A percentile compares a stretch with the other conserved stretches of the same genome.
Conservation (phyloP, 2,797 vertebrate species). For the Ambastaia sidthimunki region DNA sequence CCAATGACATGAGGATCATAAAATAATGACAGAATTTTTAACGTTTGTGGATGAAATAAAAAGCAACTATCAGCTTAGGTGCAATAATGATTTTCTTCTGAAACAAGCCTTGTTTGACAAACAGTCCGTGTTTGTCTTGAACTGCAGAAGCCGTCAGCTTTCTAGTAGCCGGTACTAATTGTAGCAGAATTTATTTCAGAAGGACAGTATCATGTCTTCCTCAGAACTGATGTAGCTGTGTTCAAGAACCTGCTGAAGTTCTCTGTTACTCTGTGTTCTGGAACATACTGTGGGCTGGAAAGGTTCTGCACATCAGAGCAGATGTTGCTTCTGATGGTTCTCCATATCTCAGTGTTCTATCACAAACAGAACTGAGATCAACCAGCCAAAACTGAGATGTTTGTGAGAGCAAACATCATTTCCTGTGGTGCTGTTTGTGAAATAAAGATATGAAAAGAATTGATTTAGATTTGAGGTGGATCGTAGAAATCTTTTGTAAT, state of each 20-base stretch:
- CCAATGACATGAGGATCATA: too few species aligned
- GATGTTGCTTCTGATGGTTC: constrained; percentile 33
- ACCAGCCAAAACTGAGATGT: too few species aligned
- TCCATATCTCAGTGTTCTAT: constrained; percentile 41
- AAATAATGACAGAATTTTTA: too few species aligned
- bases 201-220: neutral
- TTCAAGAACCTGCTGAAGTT: neutral
- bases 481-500: constrained; percentile 26
- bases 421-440: constrained; percentile 72
- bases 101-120: too few species aligned
- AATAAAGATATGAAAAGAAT: constrained; percentile 55
- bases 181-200: neutral
- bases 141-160: neutral
- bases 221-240: neutral
- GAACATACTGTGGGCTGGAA: constrained; percentile 15
- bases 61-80: too few species aligned
- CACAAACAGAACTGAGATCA: constrained; percentile 10
- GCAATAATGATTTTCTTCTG: too few species aligned
- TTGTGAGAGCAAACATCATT: constrained; percentile 29
- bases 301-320: neutral
- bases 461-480: constrained; percentile 50
- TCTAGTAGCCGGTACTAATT: neutral
- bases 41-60: too few species aligned
- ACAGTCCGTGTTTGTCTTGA: too few species aligned
- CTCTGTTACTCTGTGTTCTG: constrained; percentile 10